phyloP scores from a whole-genome alignment of 2,888 invertebrate genomes.

The Drosophila monieri region DNA sequence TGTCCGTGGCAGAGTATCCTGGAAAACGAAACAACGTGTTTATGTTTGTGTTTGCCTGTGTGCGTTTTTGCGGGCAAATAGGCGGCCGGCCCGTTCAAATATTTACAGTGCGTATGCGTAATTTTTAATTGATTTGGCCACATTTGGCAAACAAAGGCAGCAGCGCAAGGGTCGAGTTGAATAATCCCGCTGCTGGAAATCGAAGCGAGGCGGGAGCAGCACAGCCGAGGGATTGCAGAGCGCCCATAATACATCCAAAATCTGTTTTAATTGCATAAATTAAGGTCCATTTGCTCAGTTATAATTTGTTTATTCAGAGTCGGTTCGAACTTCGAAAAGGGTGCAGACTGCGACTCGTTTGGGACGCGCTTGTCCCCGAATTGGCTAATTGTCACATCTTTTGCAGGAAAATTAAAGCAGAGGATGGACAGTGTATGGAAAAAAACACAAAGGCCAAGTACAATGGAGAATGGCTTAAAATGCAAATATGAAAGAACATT shows the following conservation, averaged over 20 bases:
- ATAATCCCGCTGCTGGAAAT: conserved; percentile 28
- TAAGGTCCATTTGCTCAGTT: conserved; percentile 23
- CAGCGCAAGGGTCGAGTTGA: conserved; percentile 42
- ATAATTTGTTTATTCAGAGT: conserved; percentile 21
- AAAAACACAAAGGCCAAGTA: too few relatives aligned
- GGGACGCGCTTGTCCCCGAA: background rate
- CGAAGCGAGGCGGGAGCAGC: background rate
- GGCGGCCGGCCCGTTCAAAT: conserved; percentile 55
- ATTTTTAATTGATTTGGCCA: conserved; percentile 78
- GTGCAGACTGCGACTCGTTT: background rate
- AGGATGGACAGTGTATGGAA: too few relatives aligned
- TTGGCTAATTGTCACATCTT: background rate
- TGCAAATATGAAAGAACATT: too few relatives aligned
- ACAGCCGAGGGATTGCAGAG: background rate
- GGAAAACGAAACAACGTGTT: conserved; percentile 59
- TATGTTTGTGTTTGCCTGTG: background rate
- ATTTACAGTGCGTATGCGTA: conserved; percentile 77
- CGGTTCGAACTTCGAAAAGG: too few relatives aligned
- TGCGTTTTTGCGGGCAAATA: conserved; percentile 49
- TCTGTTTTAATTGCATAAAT: conserved; percentile 40
- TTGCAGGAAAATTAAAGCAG: background rate
- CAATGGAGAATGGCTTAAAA: too few relatives aligned
- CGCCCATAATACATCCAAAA: conserved; percentile 22
- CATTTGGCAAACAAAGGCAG: conserved; percentile 62
- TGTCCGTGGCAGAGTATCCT: conserved; percentile 45